phyloP scores from a whole-genome alignment of 1,140 invertebrate species.

The Hycleus cichorii region DNA sequence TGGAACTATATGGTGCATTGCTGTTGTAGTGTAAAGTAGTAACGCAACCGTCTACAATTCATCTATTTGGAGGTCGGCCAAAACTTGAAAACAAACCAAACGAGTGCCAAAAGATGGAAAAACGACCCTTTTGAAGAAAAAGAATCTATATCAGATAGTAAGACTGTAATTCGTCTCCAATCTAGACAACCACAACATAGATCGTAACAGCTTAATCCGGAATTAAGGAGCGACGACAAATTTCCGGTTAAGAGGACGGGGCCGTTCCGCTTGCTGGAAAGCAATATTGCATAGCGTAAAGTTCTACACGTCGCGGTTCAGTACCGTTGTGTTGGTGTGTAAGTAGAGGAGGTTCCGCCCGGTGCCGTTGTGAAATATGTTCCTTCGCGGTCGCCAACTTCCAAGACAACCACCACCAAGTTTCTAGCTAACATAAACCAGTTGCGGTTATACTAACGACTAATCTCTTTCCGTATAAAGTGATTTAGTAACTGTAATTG shows the following conservation, averaged over 20 bases:
- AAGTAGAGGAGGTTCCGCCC: constrained; percentile 17
- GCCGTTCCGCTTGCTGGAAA: no score
- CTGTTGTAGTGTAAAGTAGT: constrained; percentile 4
- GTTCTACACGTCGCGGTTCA: constrained; percentile 20
- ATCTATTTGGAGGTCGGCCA: constrained; percentile 30
- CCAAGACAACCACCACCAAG: constrained; percentile 1
- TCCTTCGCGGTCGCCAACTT: constrained; percentile 30
- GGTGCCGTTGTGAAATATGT: constrained; percentile 30
- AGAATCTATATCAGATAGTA: constrained; percentile 25
- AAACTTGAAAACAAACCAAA: constrained; percentile 18
- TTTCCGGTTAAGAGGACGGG: no score
- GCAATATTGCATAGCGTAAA: constrained; percentile 1
- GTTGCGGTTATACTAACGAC: constrained; percentile 21
- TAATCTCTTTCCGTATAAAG: constrained; percentile 26
- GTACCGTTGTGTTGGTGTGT: not conserved
- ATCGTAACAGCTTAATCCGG: no score
- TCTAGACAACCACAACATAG: no score
- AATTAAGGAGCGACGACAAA: no score
- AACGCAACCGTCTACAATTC: constrained; percentile 22
- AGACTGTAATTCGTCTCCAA: constrained; percentile 1
- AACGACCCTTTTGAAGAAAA: constrained; percentile 3
- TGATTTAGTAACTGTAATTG: constrained; percentile 28
- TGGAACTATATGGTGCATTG: constrained; percentile 22
- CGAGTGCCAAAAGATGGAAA: constrained; percentile 14
- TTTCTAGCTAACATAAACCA: constrained; percentile 3